Conservation (phyloP, 92 coral and sea anemone species). For the Zoanthus gigantus region DNA sequence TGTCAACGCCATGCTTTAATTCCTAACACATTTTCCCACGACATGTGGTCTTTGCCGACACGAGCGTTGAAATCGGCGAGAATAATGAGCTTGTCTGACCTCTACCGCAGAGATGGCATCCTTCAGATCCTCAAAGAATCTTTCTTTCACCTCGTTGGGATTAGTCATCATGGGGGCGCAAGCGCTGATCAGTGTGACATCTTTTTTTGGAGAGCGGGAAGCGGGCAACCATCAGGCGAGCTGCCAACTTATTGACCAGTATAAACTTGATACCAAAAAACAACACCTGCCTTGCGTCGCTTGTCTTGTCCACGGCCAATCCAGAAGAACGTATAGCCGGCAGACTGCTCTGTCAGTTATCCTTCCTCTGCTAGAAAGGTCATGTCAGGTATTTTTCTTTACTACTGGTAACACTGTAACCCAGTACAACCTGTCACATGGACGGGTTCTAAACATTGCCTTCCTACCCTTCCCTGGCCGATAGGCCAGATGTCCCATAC, state of each 20-base stretch:
- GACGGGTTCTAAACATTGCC: too few relatives aligned
- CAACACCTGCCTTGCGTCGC: too few relatives aligned
- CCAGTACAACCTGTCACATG: too few relatives aligned
- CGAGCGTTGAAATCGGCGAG: constrained; percentile 49
- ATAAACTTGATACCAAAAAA: background rate
- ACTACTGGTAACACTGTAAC: background rate
- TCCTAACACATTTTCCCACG: constrained; percentile 42
- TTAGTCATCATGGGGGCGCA: background rate
- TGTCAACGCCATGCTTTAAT: constrained; percentile 44
- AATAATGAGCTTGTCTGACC: constrained; percentile 1
- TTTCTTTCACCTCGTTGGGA: constrained; percentile 18
- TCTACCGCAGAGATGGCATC: background rate
- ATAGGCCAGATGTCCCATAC: too few relatives aligned
- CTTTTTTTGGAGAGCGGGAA: constrained; percentile 3
- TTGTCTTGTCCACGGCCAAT: too few relatives aligned
- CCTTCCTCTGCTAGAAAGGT: too few relatives aligned
- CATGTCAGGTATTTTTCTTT: too few relatives aligned
- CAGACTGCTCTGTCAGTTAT: too few relatives aligned
- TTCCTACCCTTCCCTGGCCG: too few relatives aligned
- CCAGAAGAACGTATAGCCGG: too few relatives aligned
- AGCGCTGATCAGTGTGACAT: constrained; percentile 5
- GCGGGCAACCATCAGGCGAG: background rate
- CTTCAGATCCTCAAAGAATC: constrained; percentile 18
- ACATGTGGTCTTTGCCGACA: constrained; percentile 19
- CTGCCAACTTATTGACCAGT: too few relatives aligned